A percentile compares a stretch with the other conserved stretches of the same genome.
Evolutionary conservation across 2,113 vertebrate genomes (phyloP).

Genomic region (Collichthys lucidus): DNA sequence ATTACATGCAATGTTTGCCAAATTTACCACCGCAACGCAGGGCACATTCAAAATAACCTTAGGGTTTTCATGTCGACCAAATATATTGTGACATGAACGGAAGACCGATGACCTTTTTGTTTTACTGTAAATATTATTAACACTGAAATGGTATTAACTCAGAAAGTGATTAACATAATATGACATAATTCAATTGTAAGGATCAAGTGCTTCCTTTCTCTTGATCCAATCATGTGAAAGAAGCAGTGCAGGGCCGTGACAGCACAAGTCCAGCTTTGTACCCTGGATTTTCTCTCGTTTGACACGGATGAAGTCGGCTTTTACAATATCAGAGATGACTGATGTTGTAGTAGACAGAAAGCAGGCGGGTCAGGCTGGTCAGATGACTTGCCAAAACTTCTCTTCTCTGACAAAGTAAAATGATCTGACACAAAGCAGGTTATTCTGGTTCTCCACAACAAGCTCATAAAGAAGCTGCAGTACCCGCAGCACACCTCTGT

Average conservation of each 20-base stretch:
- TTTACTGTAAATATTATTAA: constrained; percentile 27
- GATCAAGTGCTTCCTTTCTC: constrained; percentile 35
- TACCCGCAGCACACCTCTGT: constrained; percentile 24
- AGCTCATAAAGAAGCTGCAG: background rate
- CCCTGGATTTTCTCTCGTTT: background rate
- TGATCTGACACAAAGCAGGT: constrained; percentile 62
- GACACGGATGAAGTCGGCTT: background rate
- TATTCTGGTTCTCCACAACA: constrained; percentile 60
- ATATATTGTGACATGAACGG: background rate
- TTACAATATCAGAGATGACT: constrained; percentile 6
- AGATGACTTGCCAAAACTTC: background rate
- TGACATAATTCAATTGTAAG: constrained; percentile 41
- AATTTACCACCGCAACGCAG: constrained; percentile 20
- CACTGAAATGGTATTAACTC: constrained; percentile 23
- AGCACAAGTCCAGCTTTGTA: constrained; percentile 2
- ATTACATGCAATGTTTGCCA: constrained; percentile 45
- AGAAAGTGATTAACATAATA: constrained; percentile 32
- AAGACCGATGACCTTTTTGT: constrained; percentile 22
- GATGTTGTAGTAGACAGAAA: constrained; percentile 2
- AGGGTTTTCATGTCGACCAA: constrained; percentile 21
- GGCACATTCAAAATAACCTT: constrained; percentile 1
- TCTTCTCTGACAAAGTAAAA: constrained; percentile 24
- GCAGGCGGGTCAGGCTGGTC: constrained; percentile 7
- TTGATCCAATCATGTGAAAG: constrained; percentile 42
- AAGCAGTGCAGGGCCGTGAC: background rate